Evolutionary conservation across 2,113 vertebrate genomes (phyloP).

Genomic region (Kryptolebias marmoratus): DNA sequence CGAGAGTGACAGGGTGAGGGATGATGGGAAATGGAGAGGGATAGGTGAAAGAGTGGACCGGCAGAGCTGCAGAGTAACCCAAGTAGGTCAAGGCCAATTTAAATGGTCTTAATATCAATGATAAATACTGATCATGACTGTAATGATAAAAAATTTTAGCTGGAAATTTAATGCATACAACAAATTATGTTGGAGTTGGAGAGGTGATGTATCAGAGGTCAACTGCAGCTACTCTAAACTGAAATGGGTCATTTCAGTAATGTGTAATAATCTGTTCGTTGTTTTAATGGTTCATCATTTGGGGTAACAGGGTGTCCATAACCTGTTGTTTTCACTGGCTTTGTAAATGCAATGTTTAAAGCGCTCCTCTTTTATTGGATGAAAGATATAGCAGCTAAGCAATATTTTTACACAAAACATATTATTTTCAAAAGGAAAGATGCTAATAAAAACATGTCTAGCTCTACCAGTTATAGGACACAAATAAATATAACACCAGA

Average conservation of each 20-base stretch:
- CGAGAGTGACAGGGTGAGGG: conserved; percentile 42
- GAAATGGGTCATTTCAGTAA: conserved; percentile 4
- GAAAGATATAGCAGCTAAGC: no score
- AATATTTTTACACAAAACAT: no score
- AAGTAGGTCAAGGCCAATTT: conserved; percentile 46
- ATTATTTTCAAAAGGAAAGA: no score
- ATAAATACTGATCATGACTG: conserved; percentile 40
- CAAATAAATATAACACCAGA: no score
- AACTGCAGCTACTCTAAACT: not conserved
- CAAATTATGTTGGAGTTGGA: conserved; percentile 8
- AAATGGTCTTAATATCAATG: conserved; percentile 26
- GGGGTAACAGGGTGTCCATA: not conserved
- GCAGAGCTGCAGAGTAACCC: not conserved
- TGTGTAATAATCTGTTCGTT: not conserved
- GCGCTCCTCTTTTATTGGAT: no score
- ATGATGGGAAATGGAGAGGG: conserved; percentile 27
- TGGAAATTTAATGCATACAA: conserved; percentile 20
- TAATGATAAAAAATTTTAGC: conserved; percentile 33
- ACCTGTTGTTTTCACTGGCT: not conserved
- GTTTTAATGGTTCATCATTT: not conserved
- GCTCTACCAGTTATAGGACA: no score
- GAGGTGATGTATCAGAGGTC: conserved; percentile 12
- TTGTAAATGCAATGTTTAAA: not conserved
- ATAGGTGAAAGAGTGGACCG: conserved; percentile 30
- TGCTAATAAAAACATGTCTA: no score